These are phyloP conservation scores for Ceriagrion tenellum DNA, from an alignment of 2,888 invertebrate species.

Conservation along the genomic window DNA sequence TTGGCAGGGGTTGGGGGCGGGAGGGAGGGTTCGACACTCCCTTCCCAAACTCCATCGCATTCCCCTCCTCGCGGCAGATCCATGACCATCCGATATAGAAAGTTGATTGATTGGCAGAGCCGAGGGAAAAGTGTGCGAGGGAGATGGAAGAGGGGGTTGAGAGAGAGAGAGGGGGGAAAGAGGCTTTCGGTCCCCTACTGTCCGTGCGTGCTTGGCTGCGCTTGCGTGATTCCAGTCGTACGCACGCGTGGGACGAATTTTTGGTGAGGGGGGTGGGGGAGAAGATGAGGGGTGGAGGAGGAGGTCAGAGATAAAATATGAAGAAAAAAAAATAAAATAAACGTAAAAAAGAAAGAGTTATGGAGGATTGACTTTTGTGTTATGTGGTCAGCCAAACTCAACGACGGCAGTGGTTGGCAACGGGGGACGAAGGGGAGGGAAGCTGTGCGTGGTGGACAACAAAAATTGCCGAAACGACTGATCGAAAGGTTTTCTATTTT, in stretches of 20 bases:
- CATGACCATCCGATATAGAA: slow-evolving; percentile 45
- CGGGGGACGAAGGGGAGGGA: too few relatives aligned
- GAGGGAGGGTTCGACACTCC: not conserved
- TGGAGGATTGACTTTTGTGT: slow-evolving; percentile 9
- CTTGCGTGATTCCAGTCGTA: not conserved
- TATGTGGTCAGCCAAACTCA: slow-evolving; percentile 22
- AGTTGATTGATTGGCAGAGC: slow-evolving; percentile 47
- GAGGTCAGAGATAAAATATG: not conserved
- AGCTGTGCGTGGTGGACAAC: not conserved
- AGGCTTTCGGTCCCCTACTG: not conserved
- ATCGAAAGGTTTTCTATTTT: not conserved
- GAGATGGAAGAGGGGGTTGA: too few relatives aligned
- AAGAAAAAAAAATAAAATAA: not conserved
- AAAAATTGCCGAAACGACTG: slow-evolving; percentile 26
- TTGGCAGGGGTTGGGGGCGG: too few relatives aligned
- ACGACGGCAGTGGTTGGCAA: not conserved
- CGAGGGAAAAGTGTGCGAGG: not conserved
- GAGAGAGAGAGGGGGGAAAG: not conserved
- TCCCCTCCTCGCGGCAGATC: slow-evolving; percentile 3
- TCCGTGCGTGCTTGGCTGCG: not conserved
- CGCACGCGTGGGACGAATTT: not conserved
- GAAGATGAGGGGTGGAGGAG: not conserved
- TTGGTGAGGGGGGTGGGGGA: not conserved
- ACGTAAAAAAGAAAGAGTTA: not conserved
- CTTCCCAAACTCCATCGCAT: not conserved